These are phyloP conservation scores for Yasuhikotakia modesta DNA, from an alignment of 2,797 vertebrate species.

Conservation along the genomic window DNA sequence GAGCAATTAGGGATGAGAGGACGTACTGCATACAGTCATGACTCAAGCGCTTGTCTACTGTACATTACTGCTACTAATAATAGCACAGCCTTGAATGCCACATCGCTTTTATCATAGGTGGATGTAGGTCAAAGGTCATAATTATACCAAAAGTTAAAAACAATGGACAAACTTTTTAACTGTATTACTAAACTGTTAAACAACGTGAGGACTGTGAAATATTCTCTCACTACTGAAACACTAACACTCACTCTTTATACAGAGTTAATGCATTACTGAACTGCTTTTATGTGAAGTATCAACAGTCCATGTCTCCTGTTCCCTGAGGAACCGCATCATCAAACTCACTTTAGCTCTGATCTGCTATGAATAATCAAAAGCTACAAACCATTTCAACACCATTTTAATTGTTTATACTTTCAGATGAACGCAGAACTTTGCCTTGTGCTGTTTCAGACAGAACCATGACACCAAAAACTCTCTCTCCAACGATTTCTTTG, in stretches of 20 bases:
- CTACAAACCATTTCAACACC: constrained; percentile 2
- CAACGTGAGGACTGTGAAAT: not conserved
- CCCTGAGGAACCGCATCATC: not conserved
- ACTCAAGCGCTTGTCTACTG: too few relatives aligned
- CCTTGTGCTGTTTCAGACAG: constrained; percentile 9
- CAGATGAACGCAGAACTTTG: not conserved
- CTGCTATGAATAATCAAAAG: constrained; percentile 47
- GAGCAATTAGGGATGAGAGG: too few relatives aligned
- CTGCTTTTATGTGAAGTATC: not conserved
- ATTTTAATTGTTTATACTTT: constrained; percentile 45
- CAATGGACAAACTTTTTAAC: too few relatives aligned
- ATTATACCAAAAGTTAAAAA: too few relatives aligned
- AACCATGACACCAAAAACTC: not conserved
- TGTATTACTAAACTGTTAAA: too few relatives aligned
- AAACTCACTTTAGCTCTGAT: constrained; percentile 13
- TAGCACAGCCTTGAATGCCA: too few relatives aligned
- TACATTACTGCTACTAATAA: too few relatives aligned
- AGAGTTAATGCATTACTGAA: not conserved
- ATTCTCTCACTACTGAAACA: not conserved
- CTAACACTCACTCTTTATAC: not conserved
- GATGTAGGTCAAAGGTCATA: too few relatives aligned
- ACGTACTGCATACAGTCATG: too few relatives aligned
- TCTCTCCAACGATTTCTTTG: too few relatives aligned
- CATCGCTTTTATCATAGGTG: too few relatives aligned
- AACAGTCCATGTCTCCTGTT: not conserved